Percentiles rank a stretch among this genome's conserved stretches.
phyloP scores from a whole-genome alignment of 2,113 vertebrate species.

The Myotis brandtii region DNA sequence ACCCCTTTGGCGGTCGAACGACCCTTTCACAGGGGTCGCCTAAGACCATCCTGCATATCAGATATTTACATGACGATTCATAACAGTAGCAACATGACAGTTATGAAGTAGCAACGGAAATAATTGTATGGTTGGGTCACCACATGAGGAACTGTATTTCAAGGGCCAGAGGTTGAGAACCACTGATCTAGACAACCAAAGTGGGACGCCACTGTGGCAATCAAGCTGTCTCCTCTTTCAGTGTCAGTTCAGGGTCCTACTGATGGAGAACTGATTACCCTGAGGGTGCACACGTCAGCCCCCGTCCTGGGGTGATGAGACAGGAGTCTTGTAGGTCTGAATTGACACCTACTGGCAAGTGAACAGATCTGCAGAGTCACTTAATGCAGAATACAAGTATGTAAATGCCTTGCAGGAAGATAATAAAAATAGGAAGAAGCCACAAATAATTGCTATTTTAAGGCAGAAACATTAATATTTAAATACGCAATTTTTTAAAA shows the following conservation, averaged over 20 bases:
- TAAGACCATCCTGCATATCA: too few species aligned
- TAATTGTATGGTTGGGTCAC: too few species aligned
- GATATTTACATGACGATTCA: too few species aligned
- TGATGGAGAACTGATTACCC: background rate
- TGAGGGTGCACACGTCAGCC: background rate
- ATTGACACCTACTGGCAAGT: background rate
- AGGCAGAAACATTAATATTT: slow-evolving; percentile 42
- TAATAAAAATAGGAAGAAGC: slow-evolving; percentile 45
- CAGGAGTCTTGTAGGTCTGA: background rate
- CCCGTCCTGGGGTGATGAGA: background rate
- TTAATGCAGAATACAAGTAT: background rate
- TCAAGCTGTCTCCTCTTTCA: background rate
- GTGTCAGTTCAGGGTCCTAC: background rate
- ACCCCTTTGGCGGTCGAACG: too few species aligned
- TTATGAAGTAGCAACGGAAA: too few species aligned
- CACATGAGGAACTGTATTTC: too few species aligned
- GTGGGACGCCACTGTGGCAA: background rate
- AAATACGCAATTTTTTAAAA: background rate
- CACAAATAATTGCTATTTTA: slow-evolving; percentile 49
- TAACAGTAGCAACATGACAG: too few species aligned
- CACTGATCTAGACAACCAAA: background rate
- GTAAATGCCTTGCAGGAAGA: background rate
- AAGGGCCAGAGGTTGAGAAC: too few species aligned
- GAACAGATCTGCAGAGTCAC: background rate
- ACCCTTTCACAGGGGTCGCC: too few species aligned